Base-by-base conservation (phyloP, 2,113 vertebrate genomes). In the Synchiropus splendidus region DNA sequence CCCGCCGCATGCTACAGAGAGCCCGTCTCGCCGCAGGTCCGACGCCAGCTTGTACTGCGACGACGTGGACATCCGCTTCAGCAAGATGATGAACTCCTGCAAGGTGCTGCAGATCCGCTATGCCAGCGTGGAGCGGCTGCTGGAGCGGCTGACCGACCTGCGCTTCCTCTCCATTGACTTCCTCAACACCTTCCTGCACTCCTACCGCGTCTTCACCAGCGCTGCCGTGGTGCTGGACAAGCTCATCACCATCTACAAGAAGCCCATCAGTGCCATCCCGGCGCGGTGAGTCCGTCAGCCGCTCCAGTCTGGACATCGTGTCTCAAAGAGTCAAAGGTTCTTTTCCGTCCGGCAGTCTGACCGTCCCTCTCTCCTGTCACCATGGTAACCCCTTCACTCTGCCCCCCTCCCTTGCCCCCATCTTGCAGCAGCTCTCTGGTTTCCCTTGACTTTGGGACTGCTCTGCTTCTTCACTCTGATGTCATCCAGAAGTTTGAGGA, bases 51-150 rank as follows among this genome's bases (percentile, higher is more conserved):
- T 98, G 64, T 98, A 97, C 77, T 98, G 94, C 12, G 94, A 97
- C 10, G 94, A 97, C 1, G 92, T 95, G 9, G 94, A 98, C 85
- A 97, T 98, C 47, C 89, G 94, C 78, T 98, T 97, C 86, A 97
- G 94, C 77, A 98, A 95, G 78, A 98, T 94, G 84, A 94, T 98
- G 92, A 98, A 98, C 81, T 97, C 92, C 31, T 98, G 94, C 84
- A 98, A 98, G 75, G 94, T 98, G 63, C 87, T 97, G 67, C 94
- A 98, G 89, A 97, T 98, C 74, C 93, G 94, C 57, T 98, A 97
- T 1, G 94, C 94, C 41, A 98, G 92, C 0, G 94, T 98, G 74
- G 92, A 90, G 14, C 85, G 94, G 2, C 77, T 98, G 51, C 69
- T 98, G 72, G 94, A 97, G 81, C 62, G 94, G 58, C 86, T 98